Percentiles rank a stretch among this genome's conserved stretches.
Evolutionary conservation across 2,113 vertebrate genomes (phyloP).

Genomic region (Platichthys flesus): DNA sequence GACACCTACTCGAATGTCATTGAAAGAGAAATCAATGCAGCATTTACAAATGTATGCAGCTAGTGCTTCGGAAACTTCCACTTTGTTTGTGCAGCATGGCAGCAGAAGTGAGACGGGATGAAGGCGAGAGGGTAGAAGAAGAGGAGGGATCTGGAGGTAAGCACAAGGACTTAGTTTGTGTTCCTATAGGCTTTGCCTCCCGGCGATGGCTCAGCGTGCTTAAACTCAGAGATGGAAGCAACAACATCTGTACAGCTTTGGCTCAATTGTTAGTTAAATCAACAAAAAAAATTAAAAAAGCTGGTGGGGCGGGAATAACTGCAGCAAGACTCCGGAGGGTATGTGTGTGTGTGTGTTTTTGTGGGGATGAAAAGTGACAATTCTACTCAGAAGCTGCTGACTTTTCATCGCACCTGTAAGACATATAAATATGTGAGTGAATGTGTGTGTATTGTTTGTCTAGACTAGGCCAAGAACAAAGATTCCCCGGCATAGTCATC

Average conservation of each 20-base stretch:
- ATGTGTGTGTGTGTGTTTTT: constrained; percentile 21
- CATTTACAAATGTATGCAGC: constrained; percentile 50
- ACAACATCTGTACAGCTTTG: constrained; percentile 64
- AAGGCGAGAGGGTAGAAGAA: constrained; percentile 31
- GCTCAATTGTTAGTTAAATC: constrained; percentile 57
- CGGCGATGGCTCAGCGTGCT: constrained; percentile 44
- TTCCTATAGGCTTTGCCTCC: constrained; percentile 71
- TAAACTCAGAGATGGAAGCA: constrained; percentile 49
- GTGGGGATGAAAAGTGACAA: constrained; percentile 28
- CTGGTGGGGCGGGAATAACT: constrained; percentile 5
- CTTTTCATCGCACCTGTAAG: neutral
- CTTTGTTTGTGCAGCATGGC: constrained; percentile 44
- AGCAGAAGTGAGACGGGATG: constrained; percentile 37
- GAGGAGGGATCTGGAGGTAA: constrained; percentile 53
- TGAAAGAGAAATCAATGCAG: constrained; percentile 53
- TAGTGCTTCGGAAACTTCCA: constrained; percentile 43
- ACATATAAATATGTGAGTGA: neutral
- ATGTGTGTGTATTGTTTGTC: constrained; percentile 51
- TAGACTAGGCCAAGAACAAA: constrained; percentile 59
- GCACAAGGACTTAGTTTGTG: constrained; percentile 62
- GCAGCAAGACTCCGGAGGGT: constrained; percentile 16
- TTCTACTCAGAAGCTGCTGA: constrained; percentile 1
- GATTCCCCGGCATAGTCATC: constrained; percentile 68
- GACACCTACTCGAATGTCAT: constrained; percentile 58
- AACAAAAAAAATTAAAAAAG: constrained; percentile 10